A percentile compares a stretch with the other conserved stretches of the same genome.
Evolutionary conservation across 2,113 vertebrate species (phyloP).

Genomic region (Bubo blakistoni): DNA sequence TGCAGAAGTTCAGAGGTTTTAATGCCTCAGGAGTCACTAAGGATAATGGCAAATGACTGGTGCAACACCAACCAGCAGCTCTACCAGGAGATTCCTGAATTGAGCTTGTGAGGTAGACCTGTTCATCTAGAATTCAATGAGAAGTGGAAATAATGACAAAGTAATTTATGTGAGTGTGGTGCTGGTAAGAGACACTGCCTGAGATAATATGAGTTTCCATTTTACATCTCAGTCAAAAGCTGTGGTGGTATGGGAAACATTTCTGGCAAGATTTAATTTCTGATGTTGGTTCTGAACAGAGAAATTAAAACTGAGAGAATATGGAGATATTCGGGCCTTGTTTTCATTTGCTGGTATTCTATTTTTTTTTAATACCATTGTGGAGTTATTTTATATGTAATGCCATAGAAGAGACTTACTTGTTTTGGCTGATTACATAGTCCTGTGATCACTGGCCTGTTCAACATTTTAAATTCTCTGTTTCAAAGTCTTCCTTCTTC

Average conservation of each 20-base stretch:
- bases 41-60: not conserved
- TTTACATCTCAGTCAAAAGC: not conserved
- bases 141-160: not conserved
- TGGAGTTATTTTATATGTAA: not conserved
- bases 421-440: slow-evolving; percentile 48
- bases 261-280: not conserved
- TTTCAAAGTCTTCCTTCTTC: slow-evolving; percentile 43
- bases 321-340: not conserved
- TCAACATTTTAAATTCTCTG: slow-evolving; percentile 40
- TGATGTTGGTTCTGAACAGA: not conserved
- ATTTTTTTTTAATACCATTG: not conserved
- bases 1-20: not conserved
- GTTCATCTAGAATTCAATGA: not conserved
- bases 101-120: not conserved
- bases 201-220: not conserved
- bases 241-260: not conserved
- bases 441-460: slow-evolving; percentile 40
- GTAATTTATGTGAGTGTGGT: not conserved
- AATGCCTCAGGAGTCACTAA: not conserved
- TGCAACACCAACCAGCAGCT: not conserved
- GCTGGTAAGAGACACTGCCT: not conserved
- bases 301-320: not conserved
- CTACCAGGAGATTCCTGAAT: not conserved
- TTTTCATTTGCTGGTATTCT: not conserved
- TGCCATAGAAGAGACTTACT: not conserved